These are phyloP conservation scores for Apodemus speciosus DNA, from an alignment of 2,113 vertebrate species.

Conservation along the genomic window DNA sequence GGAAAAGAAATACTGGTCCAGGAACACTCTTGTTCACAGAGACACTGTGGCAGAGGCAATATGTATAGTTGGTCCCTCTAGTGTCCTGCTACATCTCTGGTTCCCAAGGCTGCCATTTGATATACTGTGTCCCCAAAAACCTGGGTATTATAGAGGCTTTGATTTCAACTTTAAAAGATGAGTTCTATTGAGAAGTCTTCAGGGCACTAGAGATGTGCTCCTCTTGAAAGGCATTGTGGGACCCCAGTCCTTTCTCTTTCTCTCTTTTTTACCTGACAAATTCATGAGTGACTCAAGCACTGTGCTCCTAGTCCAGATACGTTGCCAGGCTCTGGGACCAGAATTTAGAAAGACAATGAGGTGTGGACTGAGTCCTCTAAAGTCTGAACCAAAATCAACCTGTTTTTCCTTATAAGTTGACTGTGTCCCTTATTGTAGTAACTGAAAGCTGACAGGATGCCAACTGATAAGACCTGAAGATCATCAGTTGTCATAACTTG, in stretches of 20 bases:
- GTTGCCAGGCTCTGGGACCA: not conserved
- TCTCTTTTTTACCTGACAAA: not conserved
- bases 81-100: not conserved
- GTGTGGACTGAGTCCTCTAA: not conserved
- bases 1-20: no score
- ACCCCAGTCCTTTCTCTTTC: not conserved
- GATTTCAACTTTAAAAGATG: not conserved
- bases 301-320: not conserved
- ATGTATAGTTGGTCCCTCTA: not conserved
- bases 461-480: not conserved
- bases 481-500: fast-evolving
- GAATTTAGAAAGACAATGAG: not conserved
- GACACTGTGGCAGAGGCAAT: not conserved
- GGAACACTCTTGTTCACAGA: not conserved
- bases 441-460: not conserved
- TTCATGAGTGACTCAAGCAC: not conserved
- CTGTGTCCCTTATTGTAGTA: not conserved
- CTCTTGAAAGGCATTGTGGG: not conserved
- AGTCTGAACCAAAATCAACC: not conserved
- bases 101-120: not conserved
- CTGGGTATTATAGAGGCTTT: not conserved
- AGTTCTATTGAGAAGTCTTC: no score
- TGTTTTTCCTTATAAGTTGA: not conserved
- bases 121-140: not conserved
- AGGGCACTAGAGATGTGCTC: not conserved